A percentile compares a stretch with the other conserved stretches of the same genome.
Evolutionary conservation across 2,888 invertebrate genomes (phyloP).

Genomic region (Cerastis rubricosa): DNA sequence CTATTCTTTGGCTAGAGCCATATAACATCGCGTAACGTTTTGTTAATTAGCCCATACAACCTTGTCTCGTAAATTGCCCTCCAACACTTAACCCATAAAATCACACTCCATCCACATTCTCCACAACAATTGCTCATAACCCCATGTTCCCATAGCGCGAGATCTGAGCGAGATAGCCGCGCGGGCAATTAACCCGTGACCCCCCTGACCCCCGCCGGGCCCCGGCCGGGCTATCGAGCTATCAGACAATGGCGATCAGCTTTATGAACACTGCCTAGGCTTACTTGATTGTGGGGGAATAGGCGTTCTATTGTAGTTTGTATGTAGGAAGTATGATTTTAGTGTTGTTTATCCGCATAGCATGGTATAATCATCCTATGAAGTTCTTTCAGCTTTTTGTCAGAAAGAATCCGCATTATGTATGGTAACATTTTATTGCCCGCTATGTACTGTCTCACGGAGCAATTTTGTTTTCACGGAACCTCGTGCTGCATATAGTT

Average conservation of each 20-base stretch:
- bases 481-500: not conserved
- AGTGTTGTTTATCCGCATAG: not conserved
- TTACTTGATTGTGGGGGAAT: conserved; percentile 42
- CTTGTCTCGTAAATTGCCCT: not conserved
- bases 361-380: not conserved
- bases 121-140: conserved; percentile 55
- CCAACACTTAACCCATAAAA: conserved; percentile 11
- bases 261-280: conserved; percentile 51
- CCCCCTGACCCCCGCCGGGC: conserved; percentile 19
- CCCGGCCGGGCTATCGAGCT: conserved; percentile 24
- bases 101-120: conserved; percentile 28
- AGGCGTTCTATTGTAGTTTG: not conserved
- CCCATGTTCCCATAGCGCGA: conserved; percentile 52
- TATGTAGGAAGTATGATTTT: not conserved
- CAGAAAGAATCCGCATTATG: not conserved
- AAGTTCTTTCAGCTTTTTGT: not conserved
- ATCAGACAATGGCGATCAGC: conserved; percentile 61
- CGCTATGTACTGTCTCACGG: not conserved
- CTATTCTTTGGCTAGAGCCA: too few species aligned
- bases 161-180: conserved; percentile 49
- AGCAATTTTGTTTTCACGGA: not conserved
- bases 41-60: not conserved
- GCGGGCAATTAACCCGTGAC: conserved; percentile 67
- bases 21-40: not conserved
- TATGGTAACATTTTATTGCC: too few species aligned